Evolutionary conservation across 2,113 vertebrate genomes (phyloP).

Genomic region (Neolamprologus caudopunctatus): DNA sequence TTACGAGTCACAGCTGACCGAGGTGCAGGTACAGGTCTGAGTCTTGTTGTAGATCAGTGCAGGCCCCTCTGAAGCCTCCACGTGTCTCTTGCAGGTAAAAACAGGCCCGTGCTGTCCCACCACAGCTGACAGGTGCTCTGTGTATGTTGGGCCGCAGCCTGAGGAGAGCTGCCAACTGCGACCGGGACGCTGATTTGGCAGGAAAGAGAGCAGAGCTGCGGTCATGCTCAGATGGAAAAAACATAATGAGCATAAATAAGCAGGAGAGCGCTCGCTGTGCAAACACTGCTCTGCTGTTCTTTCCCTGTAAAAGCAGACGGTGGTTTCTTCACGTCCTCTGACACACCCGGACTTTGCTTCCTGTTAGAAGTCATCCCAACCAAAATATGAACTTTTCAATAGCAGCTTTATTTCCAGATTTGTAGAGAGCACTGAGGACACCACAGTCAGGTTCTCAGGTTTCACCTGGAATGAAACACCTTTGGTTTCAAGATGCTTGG

Average conservation of each 20-base stretch:
- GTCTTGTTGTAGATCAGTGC: not conserved
- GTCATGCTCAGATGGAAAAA: slow-evolving; percentile 32
- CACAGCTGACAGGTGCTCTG: slow-evolving; percentile 45
- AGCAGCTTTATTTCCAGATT: not conserved
- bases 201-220: not conserved
- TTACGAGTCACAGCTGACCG: not conserved
- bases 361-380: not conserved
- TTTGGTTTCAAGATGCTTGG: not conserved
- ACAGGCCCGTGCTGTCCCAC: slow-evolving; percentile 2
- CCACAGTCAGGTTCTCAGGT: not conserved
- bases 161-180: slow-evolving; percentile 31
- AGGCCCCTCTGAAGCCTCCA: not conserved
- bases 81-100: not conserved
- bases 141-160: slow-evolving; percentile 15
- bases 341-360: not conserved
- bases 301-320: not conserved
- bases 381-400: not conserved
- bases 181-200: slow-evolving; percentile 34
- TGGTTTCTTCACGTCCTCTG: not conserved
- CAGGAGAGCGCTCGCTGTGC: not conserved
- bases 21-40: not conserved
- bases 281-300: slow-evolving; percentile 3
- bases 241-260: slow-evolving; percentile 41
- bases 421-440: not conserved
- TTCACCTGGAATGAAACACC: not conserved